Conservation (phyloP, 92 coral and sea anemone species). For the Desmophyllum pertusum region DNA sequence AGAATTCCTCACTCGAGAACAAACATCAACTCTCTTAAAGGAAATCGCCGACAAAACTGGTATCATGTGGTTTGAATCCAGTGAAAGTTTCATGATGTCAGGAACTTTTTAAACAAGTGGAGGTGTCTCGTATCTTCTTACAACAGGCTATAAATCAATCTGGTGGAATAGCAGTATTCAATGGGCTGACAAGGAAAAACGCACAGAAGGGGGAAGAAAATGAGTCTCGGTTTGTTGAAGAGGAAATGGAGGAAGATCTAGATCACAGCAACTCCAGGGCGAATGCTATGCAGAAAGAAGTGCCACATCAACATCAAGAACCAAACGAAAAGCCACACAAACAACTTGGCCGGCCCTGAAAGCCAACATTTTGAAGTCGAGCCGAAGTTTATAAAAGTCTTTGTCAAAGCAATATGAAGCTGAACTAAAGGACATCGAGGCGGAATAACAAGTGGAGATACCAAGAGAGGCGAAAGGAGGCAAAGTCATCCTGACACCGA, state of each 20-base stretch:
- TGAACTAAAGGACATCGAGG: constrained; percentile 21
- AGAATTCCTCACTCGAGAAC: neutral
- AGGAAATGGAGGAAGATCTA: neutral
- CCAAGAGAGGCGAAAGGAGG: neutral
- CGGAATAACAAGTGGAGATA: neutral
- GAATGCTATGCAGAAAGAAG: neutral
- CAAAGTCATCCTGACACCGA: constrained; percentile 1
- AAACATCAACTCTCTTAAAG: neutral
- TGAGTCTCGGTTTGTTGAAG: neutral
- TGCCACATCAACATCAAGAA: neutral
- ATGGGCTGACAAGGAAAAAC: neutral
- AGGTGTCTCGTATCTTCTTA: neutral
- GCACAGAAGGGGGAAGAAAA: neutral
- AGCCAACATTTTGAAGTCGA: neutral
- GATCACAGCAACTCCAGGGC: neutral
- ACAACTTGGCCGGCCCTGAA: neutral
- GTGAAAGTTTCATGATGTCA: neutral
- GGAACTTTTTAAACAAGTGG: constrained; percentile 17
- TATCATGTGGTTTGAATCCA: neutral
- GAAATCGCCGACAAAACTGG: constrained; percentile 14
- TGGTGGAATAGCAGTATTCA: neutral
- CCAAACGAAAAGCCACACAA: neutral
- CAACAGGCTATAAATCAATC: neutral
- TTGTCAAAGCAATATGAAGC: constrained; percentile 11
- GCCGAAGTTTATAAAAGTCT: constrained; percentile 3